These are phyloP conservation scores for Thomomys bottae DNA, from an alignment of 2,113 vertebrate species.

Conservation along the genomic window DNA sequence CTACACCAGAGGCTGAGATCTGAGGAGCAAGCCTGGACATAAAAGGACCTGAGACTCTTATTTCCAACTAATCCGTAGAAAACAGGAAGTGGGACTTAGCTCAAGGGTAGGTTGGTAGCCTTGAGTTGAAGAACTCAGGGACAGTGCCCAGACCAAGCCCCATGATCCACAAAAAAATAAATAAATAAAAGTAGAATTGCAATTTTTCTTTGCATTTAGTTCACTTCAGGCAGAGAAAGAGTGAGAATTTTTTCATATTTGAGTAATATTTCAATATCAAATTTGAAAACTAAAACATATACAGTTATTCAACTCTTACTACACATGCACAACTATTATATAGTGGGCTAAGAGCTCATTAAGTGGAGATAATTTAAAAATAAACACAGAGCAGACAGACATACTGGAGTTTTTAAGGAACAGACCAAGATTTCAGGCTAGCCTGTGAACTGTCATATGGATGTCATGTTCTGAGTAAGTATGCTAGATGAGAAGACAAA, in stretches of 20 bases:
- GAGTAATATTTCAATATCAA: slow-evolving; percentile 32
- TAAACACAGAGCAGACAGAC: neutral
- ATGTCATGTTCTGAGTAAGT: slow-evolving; percentile 13
- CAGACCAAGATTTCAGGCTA: slow-evolving; percentile 27
- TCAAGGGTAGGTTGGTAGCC: too few relatives aligned
- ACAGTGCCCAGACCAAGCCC: too few relatives aligned
- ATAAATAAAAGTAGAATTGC: neutral
- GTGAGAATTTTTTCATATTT: neutral
- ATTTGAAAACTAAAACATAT: slow-evolving; percentile 38
- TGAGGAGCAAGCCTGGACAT: too few relatives aligned
- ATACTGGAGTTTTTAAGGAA: slow-evolving; percentile 1
- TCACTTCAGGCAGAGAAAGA: neutral
- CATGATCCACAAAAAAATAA: too few relatives aligned
- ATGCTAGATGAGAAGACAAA: slow-evolving; percentile 32
- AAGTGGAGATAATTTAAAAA: neutral
- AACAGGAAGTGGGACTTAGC: too few relatives aligned
- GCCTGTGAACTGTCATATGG: neutral
- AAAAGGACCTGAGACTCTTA: too few relatives aligned
- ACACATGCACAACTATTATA: neutral
- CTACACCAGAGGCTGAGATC: too few relatives aligned
- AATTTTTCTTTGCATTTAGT: neutral
- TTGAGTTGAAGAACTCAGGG: too few relatives aligned
- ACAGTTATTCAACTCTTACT: neutral
- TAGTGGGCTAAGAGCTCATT: neutral
- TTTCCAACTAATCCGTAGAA: too few relatives aligned